phyloP scores from a whole-genome alignment of 2,797 vertebrate genomes.

The Typhlichthys eigenmanni region DNA sequence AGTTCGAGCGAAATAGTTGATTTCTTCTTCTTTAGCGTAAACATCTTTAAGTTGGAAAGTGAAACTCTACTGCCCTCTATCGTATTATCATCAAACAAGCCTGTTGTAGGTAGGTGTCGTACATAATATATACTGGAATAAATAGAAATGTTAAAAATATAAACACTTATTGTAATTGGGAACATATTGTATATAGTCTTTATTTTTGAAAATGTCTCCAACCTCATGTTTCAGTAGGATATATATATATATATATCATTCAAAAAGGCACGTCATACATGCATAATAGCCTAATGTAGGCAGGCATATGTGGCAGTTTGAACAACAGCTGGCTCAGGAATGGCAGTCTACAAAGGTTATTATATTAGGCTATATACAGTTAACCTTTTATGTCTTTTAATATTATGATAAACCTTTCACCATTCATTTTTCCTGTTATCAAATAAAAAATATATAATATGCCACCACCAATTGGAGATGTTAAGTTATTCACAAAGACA shows the following conservation, averaged over 20 bases:
- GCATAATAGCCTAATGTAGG: conserved; percentile 22
- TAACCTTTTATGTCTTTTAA: conserved; percentile 5
- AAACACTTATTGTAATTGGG: conserved; percentile 28
- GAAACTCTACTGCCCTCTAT: conserved; percentile 28
- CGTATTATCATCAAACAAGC: not conserved
- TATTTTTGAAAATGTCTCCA: too few species aligned
- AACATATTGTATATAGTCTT: too few species aligned
- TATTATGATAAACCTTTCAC: conserved; percentile 2
- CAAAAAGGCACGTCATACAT: conserved; percentile 55
- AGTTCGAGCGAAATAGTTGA: conserved; percentile 3
- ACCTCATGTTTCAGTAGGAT: conserved; percentile 36
- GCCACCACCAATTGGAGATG: conserved; percentile 45
- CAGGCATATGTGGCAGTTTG: conserved; percentile 50
- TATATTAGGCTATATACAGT: conserved; percentile 13
- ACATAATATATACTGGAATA: not conserved
- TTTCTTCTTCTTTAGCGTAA: conserved; percentile 30
- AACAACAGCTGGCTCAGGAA: conserved; percentile 56
- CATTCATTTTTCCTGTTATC: conserved; percentile 33
- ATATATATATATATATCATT: conserved; percentile 39
- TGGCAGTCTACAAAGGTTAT: conserved; percentile 47
- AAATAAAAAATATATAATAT: conserved; percentile 15
- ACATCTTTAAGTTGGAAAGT: rapidly evolving
- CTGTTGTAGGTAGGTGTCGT: too few species aligned
- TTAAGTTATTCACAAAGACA: conserved; percentile 53
- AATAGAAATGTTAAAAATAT: not conserved